Conservation (phyloP, 2,797 vertebrate species). For the Melanotaenia boesemani region DNA sequence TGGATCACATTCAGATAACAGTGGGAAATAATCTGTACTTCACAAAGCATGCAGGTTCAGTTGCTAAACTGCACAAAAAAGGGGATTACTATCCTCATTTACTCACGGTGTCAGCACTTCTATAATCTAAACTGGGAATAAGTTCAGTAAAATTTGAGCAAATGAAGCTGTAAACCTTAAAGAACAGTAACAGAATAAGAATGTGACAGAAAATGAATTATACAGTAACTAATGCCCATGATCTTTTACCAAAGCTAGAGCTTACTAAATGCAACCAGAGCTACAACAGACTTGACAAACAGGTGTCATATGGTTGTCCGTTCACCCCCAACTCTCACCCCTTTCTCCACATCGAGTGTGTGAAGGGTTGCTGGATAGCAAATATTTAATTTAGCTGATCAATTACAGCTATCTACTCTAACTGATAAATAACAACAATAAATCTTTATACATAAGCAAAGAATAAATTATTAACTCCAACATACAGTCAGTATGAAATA, state of each 20-base stretch:
- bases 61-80: not conserved
- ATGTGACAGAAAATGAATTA: not conserved
- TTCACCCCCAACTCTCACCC: not conserved
- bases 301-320: not conserved
- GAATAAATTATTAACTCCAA: not conserved
- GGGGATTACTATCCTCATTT: not conserved
- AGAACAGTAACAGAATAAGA: not conserved
- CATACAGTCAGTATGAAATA: not conserved
- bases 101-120: not conserved
- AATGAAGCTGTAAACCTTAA: not conserved
- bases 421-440: not conserved
- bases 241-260: not conserved
- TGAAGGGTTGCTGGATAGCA: not conserved
- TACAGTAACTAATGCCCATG: not conserved
- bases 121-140: not conserved
- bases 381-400: not conserved
- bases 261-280: not conserved
- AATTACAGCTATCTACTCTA: not conserved
- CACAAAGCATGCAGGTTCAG: not conserved
- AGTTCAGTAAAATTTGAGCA: not conserved
- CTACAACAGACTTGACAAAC: not conserved
- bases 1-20: not conserved
- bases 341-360: not conserved
- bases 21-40: not conserved
- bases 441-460: not conserved